Conservation (phyloP, 2,797 vertebrate genomes). For the Sebastolobus altivelis region DNA sequence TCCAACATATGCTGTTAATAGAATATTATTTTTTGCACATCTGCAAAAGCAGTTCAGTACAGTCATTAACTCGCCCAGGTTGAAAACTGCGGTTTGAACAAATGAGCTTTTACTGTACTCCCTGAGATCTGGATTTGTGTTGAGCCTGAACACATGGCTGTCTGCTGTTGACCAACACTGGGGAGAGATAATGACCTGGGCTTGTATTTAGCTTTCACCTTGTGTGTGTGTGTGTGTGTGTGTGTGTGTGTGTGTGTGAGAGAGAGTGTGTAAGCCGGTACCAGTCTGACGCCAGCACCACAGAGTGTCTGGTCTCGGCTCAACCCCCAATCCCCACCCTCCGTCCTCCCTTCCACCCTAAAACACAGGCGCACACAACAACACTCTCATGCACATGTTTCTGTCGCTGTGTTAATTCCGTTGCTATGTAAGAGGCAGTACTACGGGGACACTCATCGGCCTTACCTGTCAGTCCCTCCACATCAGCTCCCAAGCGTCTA, state of each 20-base stretch:
- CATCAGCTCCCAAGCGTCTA: slow-evolving; percentile 57
- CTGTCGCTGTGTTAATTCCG: slow-evolving; percentile 51
- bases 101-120: slow-evolving; percentile 53
- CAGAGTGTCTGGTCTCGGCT: slow-evolving; percentile 62
- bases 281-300: slow-evolving; percentile 70
- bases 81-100: slow-evolving; percentile 62
- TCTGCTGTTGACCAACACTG: slow-evolving; percentile 67
- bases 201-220: slow-evolving; percentile 38
- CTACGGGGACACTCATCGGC: slow-evolving; percentile 59
- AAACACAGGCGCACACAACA: slow-evolving; percentile 23
- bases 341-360: slow-evolving; percentile 15
- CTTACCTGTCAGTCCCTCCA: slow-evolving; percentile 65
- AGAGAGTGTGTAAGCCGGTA: slow-evolving; percentile 41
- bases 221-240: slow-evolving; percentile 14
- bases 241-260: slow-evolving; percentile 24
- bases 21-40: slow-evolving; percentile 69
- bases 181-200: slow-evolving; percentile 37
- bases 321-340: slow-evolving; percentile 23
- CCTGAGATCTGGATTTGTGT: slow-evolving; percentile 63
- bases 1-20: slow-evolving; percentile 62
- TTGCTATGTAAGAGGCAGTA: slow-evolving; percentile 56
- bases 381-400: slow-evolving; percentile 15
- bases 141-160: slow-evolving; percentile 45
- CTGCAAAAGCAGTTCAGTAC: slow-evolving; percentile 63
- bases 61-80: slow-evolving; percentile 44